phyloP scores from a whole-genome alignment of 2,888 invertebrate species.

The Crematogaster levior region DNA sequence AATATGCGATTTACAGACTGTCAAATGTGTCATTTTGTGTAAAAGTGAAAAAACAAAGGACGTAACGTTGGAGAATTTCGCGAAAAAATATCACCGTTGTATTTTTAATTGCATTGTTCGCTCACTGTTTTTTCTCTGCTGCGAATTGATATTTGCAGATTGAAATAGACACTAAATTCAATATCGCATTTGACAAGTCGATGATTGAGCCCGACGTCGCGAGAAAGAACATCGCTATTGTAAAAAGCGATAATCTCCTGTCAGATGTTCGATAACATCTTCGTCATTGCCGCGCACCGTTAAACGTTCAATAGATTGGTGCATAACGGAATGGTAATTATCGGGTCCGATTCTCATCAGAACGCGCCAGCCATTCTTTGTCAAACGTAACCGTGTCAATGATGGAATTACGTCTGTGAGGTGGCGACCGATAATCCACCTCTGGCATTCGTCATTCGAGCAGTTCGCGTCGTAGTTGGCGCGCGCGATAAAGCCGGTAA shows the following conservation, averaged over 20 bases:
- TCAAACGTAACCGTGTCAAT: constrained; percentile 47
- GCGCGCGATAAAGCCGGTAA: constrained; percentile 71
- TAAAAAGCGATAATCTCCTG: constrained; percentile 38
- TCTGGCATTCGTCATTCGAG: constrained; percentile 59
- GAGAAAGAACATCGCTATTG: background rate
- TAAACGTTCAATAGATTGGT: constrained; percentile 50
- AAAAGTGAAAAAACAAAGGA: background rate
- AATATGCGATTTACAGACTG: constrained; percentile 1
- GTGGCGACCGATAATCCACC: constrained; percentile 69
- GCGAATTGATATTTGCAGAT: constrained; percentile 30
- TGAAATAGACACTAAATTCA: constrained; percentile 32
- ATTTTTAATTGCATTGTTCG: constrained; percentile 19
- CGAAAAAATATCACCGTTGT: constrained; percentile 13
- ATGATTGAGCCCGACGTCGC: constrained; percentile 22
- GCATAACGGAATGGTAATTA: constrained; percentile 45
- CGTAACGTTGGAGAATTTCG: background rate
- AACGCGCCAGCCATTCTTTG: constrained; percentile 47
- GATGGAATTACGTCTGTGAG: constrained; percentile 63
- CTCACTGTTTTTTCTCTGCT: background rate
- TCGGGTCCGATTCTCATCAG: constrained; percentile 45
- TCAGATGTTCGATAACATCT: constrained; percentile 37
- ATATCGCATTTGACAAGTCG: constrained; percentile 38
- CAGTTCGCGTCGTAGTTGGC: constrained; percentile 60
- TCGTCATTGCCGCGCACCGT: constrained; percentile 44
- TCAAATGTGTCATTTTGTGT: background rate